Evolutionary conservation across 2,113 vertebrate species (phyloP).

Genomic region (Cyanocitta stelleri): DNA sequence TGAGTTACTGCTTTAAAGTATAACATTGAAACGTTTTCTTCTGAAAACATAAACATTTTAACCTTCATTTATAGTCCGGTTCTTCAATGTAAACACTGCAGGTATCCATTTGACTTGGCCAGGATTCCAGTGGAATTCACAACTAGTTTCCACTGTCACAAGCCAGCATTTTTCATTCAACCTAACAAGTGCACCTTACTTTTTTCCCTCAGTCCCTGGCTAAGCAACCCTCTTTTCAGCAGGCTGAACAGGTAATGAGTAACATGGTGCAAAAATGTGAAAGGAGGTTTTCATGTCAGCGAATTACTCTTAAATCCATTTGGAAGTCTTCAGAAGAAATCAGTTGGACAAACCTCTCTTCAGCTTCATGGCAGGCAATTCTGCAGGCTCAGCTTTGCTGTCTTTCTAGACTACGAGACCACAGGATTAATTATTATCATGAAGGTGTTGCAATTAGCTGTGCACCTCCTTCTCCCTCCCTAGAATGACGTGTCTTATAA

Average conservation of each 20-base stretch:
- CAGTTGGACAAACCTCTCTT: not conserved
- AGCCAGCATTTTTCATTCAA: not conserved
- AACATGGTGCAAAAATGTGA: fast-evolving
- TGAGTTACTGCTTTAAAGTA: not conserved
- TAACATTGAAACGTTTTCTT: not conserved
- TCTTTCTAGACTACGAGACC: not conserved
- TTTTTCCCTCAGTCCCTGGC: not conserved
- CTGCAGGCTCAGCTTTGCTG: not conserved
- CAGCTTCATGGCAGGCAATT: not conserved
- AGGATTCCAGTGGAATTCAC: not conserved
- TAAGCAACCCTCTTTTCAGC: not conserved
- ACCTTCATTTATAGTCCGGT: fast-evolving
- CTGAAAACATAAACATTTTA: not conserved
- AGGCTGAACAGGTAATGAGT: not conserved
- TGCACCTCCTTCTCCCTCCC: not conserved
- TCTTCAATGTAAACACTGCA: not conserved
- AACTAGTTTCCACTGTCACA: not conserved
- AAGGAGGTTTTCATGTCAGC: not conserved
- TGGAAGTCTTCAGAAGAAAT: not conserved
- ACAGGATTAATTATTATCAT: not conserved
- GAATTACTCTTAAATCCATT: not conserved
- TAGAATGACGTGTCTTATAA: fast-evolving
- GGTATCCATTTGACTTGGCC: not conserved
- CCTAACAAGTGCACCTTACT: not conserved
- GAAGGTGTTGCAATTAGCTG: not conserved